A percentile compares a stretch with the other conserved stretches of the same genome.
Evolutionary conservation across 2,888 invertebrate species (phyloP).

Genomic region (Apodemia mormo): DNA sequence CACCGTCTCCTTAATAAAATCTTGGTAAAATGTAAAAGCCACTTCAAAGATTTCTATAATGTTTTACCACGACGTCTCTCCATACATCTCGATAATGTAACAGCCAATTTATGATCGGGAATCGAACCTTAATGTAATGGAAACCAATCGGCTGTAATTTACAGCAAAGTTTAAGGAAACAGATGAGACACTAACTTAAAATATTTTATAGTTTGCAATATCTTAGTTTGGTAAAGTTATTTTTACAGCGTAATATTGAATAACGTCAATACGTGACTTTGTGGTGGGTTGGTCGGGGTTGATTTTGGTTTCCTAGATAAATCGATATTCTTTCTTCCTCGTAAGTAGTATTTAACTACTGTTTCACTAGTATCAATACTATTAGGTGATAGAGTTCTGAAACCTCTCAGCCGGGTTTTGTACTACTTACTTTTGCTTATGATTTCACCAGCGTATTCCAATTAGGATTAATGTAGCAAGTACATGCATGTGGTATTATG

Average conservation of each 20-base stretch:
- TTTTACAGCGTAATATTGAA: background rate
- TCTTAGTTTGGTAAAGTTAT: background rate
- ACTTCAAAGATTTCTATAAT: constrained; percentile 15
- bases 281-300: no score
- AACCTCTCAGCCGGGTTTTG: no score
- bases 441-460: no score
- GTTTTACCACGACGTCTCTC: constrained; percentile 30
- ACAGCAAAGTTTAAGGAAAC: background rate
- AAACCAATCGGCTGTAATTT: constrained; percentile 6
- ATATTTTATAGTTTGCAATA: background rate
- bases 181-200: background rate
- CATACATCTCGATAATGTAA: constrained; percentile 72
- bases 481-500: no score
- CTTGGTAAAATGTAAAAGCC: constrained; percentile 7
- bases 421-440: no score
- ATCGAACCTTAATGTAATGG: constrained; percentile 58
- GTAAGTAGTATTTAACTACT: no score
- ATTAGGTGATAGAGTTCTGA: no score
- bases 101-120: constrained; percentile 58
- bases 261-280: background rate
- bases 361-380: no score
- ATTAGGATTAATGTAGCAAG: no score
- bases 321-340: no score
- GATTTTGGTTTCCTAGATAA: no score
- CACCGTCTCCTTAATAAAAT: background rate